Evolutionary conservation across 2,888 invertebrate genomes (phyloP), one percentile per base, ranked within the genome.

Genomic region (Dexiosoma caninum): DNA sequence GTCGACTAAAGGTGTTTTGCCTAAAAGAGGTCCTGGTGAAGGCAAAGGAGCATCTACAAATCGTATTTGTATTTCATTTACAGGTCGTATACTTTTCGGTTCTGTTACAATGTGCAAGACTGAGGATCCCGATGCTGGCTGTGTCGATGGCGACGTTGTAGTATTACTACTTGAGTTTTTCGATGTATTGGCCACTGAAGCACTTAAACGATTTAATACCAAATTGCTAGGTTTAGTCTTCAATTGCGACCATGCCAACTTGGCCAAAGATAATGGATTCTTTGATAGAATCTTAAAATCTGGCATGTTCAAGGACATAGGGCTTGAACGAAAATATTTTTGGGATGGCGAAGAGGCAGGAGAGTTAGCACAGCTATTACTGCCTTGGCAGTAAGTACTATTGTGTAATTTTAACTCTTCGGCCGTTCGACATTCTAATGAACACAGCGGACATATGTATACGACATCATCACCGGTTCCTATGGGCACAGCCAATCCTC

Each of bases 401-500:
- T 94, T 93, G 88, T 97, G 97, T 75, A 95, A 92, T 87, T 95
- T 95, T 84, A 96, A 91, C 86, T 95, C 95, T 83, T 96, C 96
- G 42, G 94, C 93, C 84, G 94, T 95, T 86, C 94, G 93, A 86
- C 95, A 97, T 30, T 94, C 93, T 86, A 94, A 94, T 86, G 94
- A 94, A 88, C 97, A 97, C 66, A 94, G 91, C 0, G 93, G 93
- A 86, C 97, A 97, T 42, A 94, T 92, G 88, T 93, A 94, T 80
- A 94, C 91, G 3, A 92, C 92, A 82, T 92, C 92, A 2, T 94
- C 83, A 92, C 92, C 92, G 84, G 93, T 93, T 16, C 91, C 91
- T 46, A 91, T 89, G 44, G 92, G 90, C 16, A 91, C 87, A 1
- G 88, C 89, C 75, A 90, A 84, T 16, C 91, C 91, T 82, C 93